A percentile compares a stretch with the other conserved stretches of the same genome.
Conservation (phyloP, 2,113 vertebrate species). For the Dendrocopos noguchii region DNA sequence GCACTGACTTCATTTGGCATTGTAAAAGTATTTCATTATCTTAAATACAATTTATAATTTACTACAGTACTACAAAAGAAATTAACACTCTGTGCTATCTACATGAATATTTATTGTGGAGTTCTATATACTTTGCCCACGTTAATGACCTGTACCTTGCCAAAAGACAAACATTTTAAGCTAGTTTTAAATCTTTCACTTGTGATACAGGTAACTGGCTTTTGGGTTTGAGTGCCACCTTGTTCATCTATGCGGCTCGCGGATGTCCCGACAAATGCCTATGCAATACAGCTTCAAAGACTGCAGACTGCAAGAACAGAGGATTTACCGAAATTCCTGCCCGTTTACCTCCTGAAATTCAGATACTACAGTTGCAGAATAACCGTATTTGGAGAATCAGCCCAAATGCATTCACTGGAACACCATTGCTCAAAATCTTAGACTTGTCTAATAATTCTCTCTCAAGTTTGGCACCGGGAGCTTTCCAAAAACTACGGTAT, state of each 20-base stretch:
- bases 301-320: conserved; percentile 88
- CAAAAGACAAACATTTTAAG: not conserved
- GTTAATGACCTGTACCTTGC: not conserved
- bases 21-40: not conserved
- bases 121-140: not conserved
- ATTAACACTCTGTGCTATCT: rapidly evolving
- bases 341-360: conserved; percentile 83
- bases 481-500: conserved; percentile 83
- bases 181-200: not conserved
- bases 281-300: conserved; percentile 82
- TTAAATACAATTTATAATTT: not conserved
- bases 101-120: not conserved
- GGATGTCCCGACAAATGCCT: conserved; percentile 88
- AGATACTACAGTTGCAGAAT: conserved; percentile 88
- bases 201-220: conserved; percentile 76
- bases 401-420: conserved; percentile 84
- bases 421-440: conserved; percentile 83
- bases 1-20: not conserved
- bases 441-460: conserved; percentile 94
- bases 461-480: conserved; percentile 81
- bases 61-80: not conserved
- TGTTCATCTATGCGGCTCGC: conserved; percentile 36
- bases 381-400: conserved; percentile 88
- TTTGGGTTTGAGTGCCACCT: conserved; percentile 66
- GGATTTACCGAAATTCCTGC: conserved; percentile 88